phyloP scores from a whole-genome alignment of 1,140 invertebrate species.

The Bilobella aurantiaca region DNA sequence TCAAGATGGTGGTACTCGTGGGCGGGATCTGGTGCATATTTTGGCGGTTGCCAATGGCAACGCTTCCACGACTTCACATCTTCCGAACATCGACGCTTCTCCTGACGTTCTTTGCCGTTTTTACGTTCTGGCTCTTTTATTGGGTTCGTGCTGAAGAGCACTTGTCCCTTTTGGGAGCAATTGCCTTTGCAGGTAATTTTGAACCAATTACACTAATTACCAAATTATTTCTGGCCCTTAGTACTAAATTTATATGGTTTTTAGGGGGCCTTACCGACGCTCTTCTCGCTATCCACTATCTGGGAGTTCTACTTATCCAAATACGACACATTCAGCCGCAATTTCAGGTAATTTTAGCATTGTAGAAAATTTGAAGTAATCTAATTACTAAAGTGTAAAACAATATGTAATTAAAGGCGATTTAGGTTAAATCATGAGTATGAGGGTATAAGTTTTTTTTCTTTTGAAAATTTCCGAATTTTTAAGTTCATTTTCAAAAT shows the following conservation, averaged over 20 bases:
- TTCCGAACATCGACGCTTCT: neutral
- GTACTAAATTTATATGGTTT: neutral
- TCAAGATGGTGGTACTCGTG: neutral
- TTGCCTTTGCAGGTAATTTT: conserved; percentile 29
- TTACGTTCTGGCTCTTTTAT: conserved; percentile 96
- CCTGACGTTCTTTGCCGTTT: conserved; percentile 73
- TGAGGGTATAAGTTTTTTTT: neutral
- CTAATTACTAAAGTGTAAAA: neutral
- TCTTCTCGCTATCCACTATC: conserved; percentile 86
- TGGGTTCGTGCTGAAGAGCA: conserved; percentile 45
- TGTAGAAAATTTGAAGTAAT: too few species aligned
- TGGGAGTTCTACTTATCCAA: conserved; percentile 84
- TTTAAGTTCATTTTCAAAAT: neutral
- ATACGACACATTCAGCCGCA: conserved; percentile 77
- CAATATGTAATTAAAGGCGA: neutral
- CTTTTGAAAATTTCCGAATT: neutral
- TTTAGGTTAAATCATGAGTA: neutral
- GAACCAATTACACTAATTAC: neutral
- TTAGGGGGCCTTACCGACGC: conserved; percentile 51
- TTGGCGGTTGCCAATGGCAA: neutral
- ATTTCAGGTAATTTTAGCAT: conserved; percentile 60
- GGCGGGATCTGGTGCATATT: neutral
- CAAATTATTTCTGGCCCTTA: neutral
- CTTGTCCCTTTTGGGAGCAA: conserved; percentile 33
- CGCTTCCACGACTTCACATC: neutral